A percentile compares a stretch with the other conserved stretches of the same genome.
Evolutionary conservation across 2,888 invertebrate genomes (phyloP).

Genomic region (Drosophila buzzatii): DNA sequence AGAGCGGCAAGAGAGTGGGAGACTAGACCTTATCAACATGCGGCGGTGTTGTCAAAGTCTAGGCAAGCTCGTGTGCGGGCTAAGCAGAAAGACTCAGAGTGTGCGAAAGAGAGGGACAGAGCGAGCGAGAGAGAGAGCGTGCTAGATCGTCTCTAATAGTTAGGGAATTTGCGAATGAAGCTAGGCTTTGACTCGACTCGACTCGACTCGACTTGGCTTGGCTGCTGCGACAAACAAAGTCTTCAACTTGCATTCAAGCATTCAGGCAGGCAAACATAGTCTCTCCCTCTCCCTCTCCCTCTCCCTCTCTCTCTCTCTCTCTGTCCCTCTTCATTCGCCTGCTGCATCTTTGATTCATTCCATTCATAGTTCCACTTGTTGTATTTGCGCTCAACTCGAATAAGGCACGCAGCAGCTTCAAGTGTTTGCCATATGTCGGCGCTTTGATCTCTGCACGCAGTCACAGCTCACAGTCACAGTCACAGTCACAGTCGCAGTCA

Average conservation of each 20-base stretch:
- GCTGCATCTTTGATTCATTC: constrained; percentile 51
- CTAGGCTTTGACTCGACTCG: not conserved
- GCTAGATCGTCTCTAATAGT: constrained; percentile 4
- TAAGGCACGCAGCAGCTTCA: constrained; percentile 63
- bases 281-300: not conserved
- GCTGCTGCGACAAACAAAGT: constrained; percentile 23
- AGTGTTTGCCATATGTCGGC: constrained; percentile 79
- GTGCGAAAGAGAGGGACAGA: not conserved
- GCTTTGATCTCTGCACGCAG: constrained; percentile 59
- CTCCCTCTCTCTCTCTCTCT: not conserved
- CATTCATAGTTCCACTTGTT: constrained; percentile 72
- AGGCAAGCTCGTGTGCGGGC: constrained; percentile 68
- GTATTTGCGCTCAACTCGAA: constrained; percentile 80
- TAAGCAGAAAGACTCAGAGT: constrained; percentile 6
- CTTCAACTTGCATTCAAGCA: constrained; percentile 72
- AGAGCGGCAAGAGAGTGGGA: not conserved
- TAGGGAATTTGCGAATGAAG: constrained; percentile 51
- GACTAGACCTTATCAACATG: constrained; percentile 70
- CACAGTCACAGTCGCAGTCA: not conserved
- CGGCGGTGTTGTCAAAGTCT: constrained; percentile 76
- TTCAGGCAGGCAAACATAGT: constrained; percentile 73
- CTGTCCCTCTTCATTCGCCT: not conserved
- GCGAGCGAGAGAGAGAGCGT: not conserved
- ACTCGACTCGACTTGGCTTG: not conserved
- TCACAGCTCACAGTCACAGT: not conserved